Base-by-base conservation (phyloP, 2,888 invertebrate genomes). In the Epiblema foenella region DNA sequence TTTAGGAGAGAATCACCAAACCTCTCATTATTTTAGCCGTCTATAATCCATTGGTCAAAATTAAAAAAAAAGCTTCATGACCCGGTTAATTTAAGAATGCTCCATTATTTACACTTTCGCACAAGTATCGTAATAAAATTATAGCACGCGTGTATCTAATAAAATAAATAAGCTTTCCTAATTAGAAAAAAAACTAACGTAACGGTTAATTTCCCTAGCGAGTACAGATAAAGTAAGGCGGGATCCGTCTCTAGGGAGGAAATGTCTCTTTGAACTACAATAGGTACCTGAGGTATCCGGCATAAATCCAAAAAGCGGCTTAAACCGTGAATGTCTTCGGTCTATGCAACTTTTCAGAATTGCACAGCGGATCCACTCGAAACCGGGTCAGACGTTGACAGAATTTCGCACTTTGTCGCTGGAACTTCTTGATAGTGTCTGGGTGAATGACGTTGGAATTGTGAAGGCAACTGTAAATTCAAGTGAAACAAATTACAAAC, bases 181-280 rank as follows among this genome's bases (percentile, higher is more conserved):
- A 57, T 57, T 57, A 63, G 46, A 20, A 49, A 67, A 20, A 77
- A 78, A 81, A 1, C 4, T 82, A 81, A 80, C 79, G 74, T 76
- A 73, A 75, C 81, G 78, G 80, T 79, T 83, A 81, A 85, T 85
- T 85, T 84, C 84, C 83, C 84, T 70, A 78, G 82, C 66, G 84
- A 81, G 79, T 77, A 77, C 56, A 79, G 81, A 82, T 78, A 80
- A 80, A 79, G 79, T 78, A 81, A 80, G 78, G 73, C 60, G 56
- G 74, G 65, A 81, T 79, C 77, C 74, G 75, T 78, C 74, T 74
- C 65, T 73, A 71, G 77, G 73, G 74, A 77, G 73, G 75, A 67
- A 17, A n/a, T 46, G 49, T 46, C 51, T 56, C 60, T 66, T 66
- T 60, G 56, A 66, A 66, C 70, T 56, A 66, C 37, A 59, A 33